These are phyloP conservation scores for Agrochola lota DNA, from an alignment of 2,888 invertebrate genomes.

Conservation along the genomic window DNA sequence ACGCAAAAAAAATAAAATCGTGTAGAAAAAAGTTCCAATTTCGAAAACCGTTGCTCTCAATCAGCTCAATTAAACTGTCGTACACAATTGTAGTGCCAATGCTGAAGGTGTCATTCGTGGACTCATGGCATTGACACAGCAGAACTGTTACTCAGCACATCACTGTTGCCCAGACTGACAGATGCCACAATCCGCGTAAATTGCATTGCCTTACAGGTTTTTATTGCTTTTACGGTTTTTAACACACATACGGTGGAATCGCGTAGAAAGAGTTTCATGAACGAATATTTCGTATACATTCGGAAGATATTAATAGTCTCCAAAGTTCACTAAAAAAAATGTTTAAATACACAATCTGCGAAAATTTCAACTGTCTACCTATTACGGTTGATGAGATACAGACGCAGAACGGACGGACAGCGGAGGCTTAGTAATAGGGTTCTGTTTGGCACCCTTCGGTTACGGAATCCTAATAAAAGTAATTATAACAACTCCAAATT, in stretches of 20 bases:
- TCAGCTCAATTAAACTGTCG: slow-evolving; percentile 2
- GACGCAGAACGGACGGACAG: too few relatives aligned
- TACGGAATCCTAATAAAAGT: neutral
- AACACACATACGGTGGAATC: neutral
- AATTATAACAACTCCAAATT: neutral
- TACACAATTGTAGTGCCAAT: neutral
- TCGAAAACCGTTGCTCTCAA: neutral
- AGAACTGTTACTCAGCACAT: too few relatives aligned
- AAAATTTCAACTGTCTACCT: too few relatives aligned
- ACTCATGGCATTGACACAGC: neutral
- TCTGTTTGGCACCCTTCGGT: too few relatives aligned
- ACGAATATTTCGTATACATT: neutral
- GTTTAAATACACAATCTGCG: too few relatives aligned
- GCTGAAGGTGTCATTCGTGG: neutral
- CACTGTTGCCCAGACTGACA: neutral
- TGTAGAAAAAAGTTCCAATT: neutral
- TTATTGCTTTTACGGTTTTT: neutral
- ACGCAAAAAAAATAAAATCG: neutral
- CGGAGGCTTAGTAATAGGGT: too few relatives aligned
- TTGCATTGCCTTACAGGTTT: neutral
- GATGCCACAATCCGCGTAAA: neutral
- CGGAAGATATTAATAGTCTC: neutral
- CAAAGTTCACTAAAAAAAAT: too few relatives aligned
- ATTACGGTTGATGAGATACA: too few relatives aligned
- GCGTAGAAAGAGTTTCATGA: neutral